Conservation (phyloP, 2,888 invertebrate genomes). For the Dorcus hopei region DNA sequence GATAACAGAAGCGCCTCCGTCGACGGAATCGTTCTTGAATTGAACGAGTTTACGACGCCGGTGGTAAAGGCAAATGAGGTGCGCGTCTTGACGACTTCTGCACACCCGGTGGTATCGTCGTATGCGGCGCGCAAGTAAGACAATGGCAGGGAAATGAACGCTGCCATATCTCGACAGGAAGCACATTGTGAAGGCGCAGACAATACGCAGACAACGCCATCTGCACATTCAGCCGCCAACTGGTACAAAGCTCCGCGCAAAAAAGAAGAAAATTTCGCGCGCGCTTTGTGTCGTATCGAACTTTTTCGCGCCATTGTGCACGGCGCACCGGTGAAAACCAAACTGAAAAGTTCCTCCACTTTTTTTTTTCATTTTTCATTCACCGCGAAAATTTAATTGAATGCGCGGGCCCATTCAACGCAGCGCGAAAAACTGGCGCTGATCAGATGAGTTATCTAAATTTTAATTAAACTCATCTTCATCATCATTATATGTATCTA, state of each 20-base stretch:
- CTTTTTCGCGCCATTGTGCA: slow-evolving; percentile 17
- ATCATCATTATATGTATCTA: too few relatives aligned
- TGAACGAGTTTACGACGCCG: too few relatives aligned
- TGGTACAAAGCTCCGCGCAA: slow-evolving; percentile 30
- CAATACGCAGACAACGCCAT: slow-evolving; percentile 36
- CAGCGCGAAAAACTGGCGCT: too few relatives aligned
- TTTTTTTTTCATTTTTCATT: too few relatives aligned
- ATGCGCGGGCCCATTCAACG: too few relatives aligned
- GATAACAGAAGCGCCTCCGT: too few relatives aligned
- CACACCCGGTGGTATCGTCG: neutral
- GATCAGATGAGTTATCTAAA: too few relatives aligned
- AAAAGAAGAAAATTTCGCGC: slow-evolving; percentile 11
- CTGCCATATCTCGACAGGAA: slow-evolving; percentile 43
- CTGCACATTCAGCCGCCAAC: slow-evolving; percentile 36
- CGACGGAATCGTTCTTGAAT: too few relatives aligned
- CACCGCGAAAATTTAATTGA: too few relatives aligned
- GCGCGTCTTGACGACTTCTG: slow-evolving; percentile 4
- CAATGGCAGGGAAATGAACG: slow-evolving; percentile 46
- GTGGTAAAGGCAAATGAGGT: too few relatives aligned
- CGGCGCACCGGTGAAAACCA: neutral
- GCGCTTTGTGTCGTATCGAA: slow-evolving; percentile 26
- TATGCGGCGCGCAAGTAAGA: slow-evolving; percentile 30
- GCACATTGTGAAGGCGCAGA: slow-evolving; percentile 37
- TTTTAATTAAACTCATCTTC: too few relatives aligned
- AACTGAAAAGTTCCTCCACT: neutral